Percentiles rank a stretch among this genome's conserved stretches.
phyloP scores from a whole-genome alignment of 2,797 vertebrate species.

The Phalanger gymnotis region DNA sequence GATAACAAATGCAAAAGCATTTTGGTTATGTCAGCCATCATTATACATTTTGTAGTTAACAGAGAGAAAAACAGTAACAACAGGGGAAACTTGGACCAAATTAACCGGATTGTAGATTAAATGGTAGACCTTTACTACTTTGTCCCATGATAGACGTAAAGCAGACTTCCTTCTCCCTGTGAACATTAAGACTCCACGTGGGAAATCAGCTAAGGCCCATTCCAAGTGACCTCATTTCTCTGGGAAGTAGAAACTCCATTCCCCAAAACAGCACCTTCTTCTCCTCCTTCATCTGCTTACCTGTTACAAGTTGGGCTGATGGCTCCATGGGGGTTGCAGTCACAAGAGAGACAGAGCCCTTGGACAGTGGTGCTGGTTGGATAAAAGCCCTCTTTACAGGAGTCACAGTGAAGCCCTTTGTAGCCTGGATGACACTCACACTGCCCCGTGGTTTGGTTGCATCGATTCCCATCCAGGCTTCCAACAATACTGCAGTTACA shows the following conservation, averaged over 20 bases:
- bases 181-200: background rate
- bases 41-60: background rate
- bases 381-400: slow-evolving; percentile 77
- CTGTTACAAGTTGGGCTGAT: slow-evolving; percentile 70
- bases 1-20: background rate
- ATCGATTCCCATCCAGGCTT: slow-evolving; percentile 64
- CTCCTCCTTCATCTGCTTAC: slow-evolving; percentile 75
- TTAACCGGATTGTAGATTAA: background rate
- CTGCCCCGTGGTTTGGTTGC: slow-evolving; percentile 78
- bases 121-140: background rate
- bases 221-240: background rate
- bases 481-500: slow-evolving; percentile 85
- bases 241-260: background rate
- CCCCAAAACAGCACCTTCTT: background rate
- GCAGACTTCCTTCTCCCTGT: background rate
- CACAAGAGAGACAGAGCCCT: slow-evolving; percentile 79
- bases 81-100: background rate
- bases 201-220: background rate
- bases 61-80: background rate
- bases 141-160: background rate
- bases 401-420: slow-evolving; percentile 74
- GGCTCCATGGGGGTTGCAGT: slow-evolving; percentile 75
- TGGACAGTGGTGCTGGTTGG: background rate
- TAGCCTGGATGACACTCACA: slow-evolving; percentile 81
- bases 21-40: background rate